Evolutionary conservation across 2,113 vertebrate genomes (phyloP).

Genomic region (Eidolon helvum): DNA sequence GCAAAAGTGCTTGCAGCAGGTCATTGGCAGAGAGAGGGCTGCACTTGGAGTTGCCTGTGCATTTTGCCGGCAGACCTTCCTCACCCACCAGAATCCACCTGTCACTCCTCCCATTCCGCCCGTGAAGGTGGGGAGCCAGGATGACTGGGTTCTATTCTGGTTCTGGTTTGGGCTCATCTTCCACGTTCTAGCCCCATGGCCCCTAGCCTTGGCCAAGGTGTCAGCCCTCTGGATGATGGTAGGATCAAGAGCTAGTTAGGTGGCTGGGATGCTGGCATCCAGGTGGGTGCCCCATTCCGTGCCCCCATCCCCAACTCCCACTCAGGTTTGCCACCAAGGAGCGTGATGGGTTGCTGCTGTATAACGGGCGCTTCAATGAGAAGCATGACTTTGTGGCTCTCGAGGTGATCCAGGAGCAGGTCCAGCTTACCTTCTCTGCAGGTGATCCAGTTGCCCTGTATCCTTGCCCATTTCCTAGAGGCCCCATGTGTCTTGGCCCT

Average conservation of each 20-base stretch:
- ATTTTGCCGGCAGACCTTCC: neutral
- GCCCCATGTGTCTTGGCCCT: neutral
- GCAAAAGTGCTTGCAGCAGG: neutral
- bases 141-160: neutral
- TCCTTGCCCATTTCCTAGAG: neutral
- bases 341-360: conserved; percentile 90
- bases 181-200: neutral
- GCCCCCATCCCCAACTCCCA: neutral
- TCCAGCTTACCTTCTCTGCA: conserved; percentile 97
- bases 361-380: conserved; percentile 97
- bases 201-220: neutral
- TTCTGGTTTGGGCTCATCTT: neutral
- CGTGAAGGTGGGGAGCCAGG: neutral
- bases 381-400: conserved; percentile 96
- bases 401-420: conserved; percentile 93
- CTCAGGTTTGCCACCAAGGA: conserved; percentile 94
- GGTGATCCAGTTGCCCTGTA: conserved; percentile 74
- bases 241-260: neutral
- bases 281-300: neutral
- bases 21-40: neutral
- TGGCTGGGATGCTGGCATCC: neutral
- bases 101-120: neutral
- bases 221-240: neutral
- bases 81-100: neutral
- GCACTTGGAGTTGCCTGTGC: neutral